Conservation (phyloP, 2,888 invertebrate genomes). For the Chymomyza caudatula region DNA sequence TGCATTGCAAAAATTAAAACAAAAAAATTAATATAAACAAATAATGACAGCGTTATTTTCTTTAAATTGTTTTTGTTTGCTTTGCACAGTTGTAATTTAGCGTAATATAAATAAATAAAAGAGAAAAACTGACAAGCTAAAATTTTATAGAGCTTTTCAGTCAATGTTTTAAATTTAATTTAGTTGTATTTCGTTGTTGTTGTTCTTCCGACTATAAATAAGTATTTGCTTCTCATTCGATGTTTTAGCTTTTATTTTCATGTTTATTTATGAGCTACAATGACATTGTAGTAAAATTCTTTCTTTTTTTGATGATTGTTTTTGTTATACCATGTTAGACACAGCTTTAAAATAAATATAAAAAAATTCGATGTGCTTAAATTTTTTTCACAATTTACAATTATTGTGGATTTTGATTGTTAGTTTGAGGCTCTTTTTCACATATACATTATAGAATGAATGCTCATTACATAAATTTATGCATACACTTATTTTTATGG, state of each 20-base stretch:
- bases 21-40: slow-evolving; percentile 5
- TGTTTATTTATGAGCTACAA: slow-evolving; percentile 26
- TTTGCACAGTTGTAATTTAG: slow-evolving; percentile 11
- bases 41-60: slow-evolving; percentile 25
- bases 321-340: slow-evolving; percentile 9
- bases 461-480: no score
- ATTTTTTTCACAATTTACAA: not conserved
- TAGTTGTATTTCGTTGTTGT: slow-evolving; percentile 6
- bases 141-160: slow-evolving; percentile 9
- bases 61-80: slow-evolving; percentile 14
- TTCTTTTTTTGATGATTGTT: slow-evolving; percentile 15
- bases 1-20: not conserved
- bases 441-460: no score
- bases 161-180: slow-evolving; percentile 11
- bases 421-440: no score
- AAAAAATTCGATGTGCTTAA: not conserved
- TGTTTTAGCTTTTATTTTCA: slow-evolving; percentile 11
- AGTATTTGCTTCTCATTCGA: not conserved
- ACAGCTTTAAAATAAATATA: not conserved
- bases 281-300: slow-evolving; percentile 22
- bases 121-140: slow-evolving; percentile 23
- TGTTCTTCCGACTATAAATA: not conserved
- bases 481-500: no score
- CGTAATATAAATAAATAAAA: slow-evolving; percentile 19
- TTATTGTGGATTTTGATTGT: not conserved